Conservation (phyloP, 2,113 vertebrate species). For the Myiagra hebetior region DNA sequence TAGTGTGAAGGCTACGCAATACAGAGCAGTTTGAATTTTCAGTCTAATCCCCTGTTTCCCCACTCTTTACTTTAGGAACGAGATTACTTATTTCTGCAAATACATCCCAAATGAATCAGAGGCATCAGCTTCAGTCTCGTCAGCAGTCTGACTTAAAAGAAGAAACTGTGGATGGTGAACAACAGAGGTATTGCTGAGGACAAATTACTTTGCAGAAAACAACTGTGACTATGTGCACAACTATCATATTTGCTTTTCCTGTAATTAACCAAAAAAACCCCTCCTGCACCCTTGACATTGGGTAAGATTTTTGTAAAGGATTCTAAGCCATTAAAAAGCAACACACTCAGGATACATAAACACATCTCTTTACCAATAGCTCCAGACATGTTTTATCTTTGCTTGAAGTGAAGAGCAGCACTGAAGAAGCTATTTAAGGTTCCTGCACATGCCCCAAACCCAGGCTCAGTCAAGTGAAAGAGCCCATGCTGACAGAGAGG, state of each 20-base stretch:
- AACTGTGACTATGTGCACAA: not conserved
- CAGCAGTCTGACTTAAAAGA: not conserved
- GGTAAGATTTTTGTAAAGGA: not conserved
- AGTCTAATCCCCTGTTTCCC: not conserved
- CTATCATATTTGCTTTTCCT: not conserved
- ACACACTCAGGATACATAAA: not conserved
- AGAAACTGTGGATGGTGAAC: not conserved
- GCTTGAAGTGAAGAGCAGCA: not conserved
- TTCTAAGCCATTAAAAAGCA: not conserved
- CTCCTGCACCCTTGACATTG: not conserved
- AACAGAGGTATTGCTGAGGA: not conserved
- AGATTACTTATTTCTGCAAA: not conserved
- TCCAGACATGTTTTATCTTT: not conserved
- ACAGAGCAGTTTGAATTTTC: not conserved
- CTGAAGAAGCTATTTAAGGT: not conserved
- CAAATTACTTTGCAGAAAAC: not conserved
- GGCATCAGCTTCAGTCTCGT: not conserved
- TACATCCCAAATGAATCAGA: not conserved
- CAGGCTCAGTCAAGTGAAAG: not conserved
- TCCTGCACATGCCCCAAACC: not conserved
- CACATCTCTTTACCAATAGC: fast-evolving
- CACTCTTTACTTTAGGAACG: not conserved
- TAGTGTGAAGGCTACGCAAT: not conserved
- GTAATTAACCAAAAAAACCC: not conserved
- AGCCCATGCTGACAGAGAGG: not conserved